phyloP scores from a whole-genome alignment of 1,140 invertebrate genomes.

The Eufriesea mexicana region DNA sequence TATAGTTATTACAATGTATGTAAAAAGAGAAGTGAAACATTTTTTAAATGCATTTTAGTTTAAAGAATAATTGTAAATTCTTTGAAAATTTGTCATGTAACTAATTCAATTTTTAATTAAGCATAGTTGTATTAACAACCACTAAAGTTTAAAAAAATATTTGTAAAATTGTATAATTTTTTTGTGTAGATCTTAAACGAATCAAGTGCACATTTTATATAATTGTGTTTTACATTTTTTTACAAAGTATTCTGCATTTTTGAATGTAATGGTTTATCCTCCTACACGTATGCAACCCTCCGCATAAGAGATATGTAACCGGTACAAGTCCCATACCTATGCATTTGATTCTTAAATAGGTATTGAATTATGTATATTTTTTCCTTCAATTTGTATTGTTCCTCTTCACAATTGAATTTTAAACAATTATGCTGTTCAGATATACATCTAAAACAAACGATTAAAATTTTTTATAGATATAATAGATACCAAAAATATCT shows the following conservation, averaged over 20 bases:
- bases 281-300: not conserved
- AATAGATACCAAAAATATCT: not conserved
- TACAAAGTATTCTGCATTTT: not conserved
- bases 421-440: no score
- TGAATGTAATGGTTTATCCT: not conserved
- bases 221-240: not conserved
- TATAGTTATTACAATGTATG: no score
- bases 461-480: constrained; percentile 25
- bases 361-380: no score
- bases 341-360: no score
- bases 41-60: no score
- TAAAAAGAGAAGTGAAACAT: no score
- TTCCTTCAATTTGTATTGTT: no score
- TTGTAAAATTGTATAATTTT: not conserved
- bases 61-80: not conserved
- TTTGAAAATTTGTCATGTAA: not conserved
- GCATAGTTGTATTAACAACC: not conserved
- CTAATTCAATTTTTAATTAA: not conserved
- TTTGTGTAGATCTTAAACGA: not conserved
- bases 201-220: not conserved
- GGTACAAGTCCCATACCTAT: no score
- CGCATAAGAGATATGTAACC: not conserved
- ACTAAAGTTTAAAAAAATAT: not conserved
- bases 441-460: no score
- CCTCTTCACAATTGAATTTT: no score